A percentile compares a stretch with the other conserved stretches of the same genome.
Conservation (phyloP, 2,797 vertebrate genomes). For the Gymnodraco acuticeps region DNA sequence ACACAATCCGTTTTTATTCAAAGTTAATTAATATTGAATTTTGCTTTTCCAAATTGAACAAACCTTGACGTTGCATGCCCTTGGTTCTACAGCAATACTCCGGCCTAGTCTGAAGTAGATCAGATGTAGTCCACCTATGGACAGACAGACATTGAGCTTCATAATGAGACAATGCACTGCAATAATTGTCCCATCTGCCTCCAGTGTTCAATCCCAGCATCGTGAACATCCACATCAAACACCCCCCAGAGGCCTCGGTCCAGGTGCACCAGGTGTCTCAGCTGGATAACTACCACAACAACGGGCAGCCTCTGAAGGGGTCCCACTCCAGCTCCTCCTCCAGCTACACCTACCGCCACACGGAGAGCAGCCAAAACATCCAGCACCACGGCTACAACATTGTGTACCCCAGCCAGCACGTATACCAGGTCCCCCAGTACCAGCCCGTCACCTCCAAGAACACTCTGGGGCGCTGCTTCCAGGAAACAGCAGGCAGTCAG, state of each 20-base stretch:
- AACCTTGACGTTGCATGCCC: too few relatives aligned
- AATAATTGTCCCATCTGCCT: constrained; percentile 28
- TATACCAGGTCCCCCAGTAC: constrained; percentile 87
- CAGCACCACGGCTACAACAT: constrained; percentile 86
- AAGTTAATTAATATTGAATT: too few relatives aligned
- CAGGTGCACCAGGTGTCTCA: constrained; percentile 98
- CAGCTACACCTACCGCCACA: constrained; percentile 87
- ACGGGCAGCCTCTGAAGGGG: constrained; percentile 85
- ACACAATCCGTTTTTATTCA: too few relatives aligned
- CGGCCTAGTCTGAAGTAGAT: too few relatives aligned
- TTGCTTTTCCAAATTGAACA: too few relatives aligned
- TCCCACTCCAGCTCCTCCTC: constrained; percentile 70
- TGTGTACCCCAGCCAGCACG: constrained; percentile 89
- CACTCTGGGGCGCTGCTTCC: constrained; percentile 95
- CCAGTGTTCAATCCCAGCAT: constrained; percentile 91
- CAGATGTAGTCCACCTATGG: too few relatives aligned
- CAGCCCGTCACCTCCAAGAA: constrained; percentile 92
- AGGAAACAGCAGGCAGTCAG: constrained; percentile 95
- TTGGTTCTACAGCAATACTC: too few relatives aligned
- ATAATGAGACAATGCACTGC: neutral
- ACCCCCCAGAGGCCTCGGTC: constrained; percentile 96
- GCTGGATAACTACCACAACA: constrained; percentile 85
- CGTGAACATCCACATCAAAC: constrained; percentile 98
- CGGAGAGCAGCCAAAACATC: constrained; percentile 89
- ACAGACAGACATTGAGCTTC: too few relatives aligned